Conservation (phyloP, 1,140 invertebrate species). For the Conus ventricosus region DNA sequence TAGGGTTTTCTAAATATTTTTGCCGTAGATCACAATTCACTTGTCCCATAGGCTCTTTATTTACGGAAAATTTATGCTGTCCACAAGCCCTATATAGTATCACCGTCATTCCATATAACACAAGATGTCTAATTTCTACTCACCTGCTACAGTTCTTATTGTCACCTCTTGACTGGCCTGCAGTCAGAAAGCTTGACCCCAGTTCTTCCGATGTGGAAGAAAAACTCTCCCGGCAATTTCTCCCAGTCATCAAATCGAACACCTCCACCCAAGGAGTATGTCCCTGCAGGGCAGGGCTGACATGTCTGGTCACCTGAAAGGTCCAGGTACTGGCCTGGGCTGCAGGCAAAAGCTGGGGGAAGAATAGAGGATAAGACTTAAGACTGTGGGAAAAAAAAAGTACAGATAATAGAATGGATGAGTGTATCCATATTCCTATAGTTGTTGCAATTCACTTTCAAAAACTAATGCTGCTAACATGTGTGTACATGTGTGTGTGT, state of each 20-base stretch:
- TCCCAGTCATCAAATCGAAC: slow-evolving; percentile 77
- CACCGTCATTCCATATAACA: no score
- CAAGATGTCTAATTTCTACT: slow-evolving; percentile 15
- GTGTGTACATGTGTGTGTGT: no score
- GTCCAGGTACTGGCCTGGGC: slow-evolving; percentile 76
- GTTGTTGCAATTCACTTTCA: no score
- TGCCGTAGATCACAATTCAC: no score
- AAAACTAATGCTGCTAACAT: no score
- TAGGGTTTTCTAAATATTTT: no score
- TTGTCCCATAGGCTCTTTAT: no score
- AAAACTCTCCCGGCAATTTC: slow-evolving; percentile 75
- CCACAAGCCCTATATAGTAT: no score
- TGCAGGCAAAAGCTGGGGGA: slow-evolving; percentile 74
- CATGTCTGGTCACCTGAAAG: slow-evolving; percentile 75
- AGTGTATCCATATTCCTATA: no score
- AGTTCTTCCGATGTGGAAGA: slow-evolving; percentile 74
- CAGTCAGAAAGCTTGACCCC: slow-evolving; percentile 26
- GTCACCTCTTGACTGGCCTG: not conserved
- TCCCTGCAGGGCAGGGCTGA: slow-evolving; percentile 75
- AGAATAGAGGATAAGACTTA: not conserved
- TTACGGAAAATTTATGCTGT: no score
- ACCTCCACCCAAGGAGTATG: slow-evolving; percentile 78
- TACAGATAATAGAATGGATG: no score
- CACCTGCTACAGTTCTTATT: slow-evolving; percentile 64
- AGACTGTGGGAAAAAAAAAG: no score